A percentile compares a stretch with the other conserved stretches of the same genome.
These are phyloP conservation scores for Bruchidius siliquastri DNA, from an alignment of 2,888 invertebrate genomes.

Conservation along the genomic window DNA sequence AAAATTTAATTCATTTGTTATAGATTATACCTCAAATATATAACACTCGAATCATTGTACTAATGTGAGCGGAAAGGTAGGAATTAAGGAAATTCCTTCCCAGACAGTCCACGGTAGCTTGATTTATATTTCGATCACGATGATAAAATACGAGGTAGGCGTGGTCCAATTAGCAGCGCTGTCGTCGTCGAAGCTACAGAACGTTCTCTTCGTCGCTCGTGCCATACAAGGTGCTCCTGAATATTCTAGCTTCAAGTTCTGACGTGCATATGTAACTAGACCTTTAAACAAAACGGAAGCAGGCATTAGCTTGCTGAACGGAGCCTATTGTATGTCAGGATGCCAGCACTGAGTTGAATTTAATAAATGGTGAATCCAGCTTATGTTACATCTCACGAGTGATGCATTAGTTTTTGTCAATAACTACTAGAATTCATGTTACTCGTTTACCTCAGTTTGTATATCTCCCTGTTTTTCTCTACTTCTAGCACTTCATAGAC, in stretches of 20 bases:
- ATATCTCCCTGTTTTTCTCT: too few species aligned
- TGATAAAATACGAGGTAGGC: slow-evolving; percentile 19
- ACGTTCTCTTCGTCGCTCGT: not conserved
- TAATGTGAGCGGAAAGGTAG: not conserved
- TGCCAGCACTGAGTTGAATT: too few species aligned
- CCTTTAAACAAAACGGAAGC: not conserved
- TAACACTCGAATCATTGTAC: not conserved
- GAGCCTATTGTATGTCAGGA: too few species aligned
- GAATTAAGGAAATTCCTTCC: not conserved
- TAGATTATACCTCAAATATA: not conserved
- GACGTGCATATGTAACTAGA: not conserved
- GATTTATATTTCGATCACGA: slow-evolving; percentile 26
- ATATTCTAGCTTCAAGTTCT: not conserved
- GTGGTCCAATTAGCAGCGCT: not conserved
- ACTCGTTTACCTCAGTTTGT: too few species aligned
- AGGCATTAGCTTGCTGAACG: not conserved
- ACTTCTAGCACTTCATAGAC: too few species aligned
- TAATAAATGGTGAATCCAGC: too few species aligned
- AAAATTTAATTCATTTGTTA: not conserved
- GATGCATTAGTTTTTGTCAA: too few species aligned
- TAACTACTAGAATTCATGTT: too few species aligned
- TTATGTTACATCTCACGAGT: too few species aligned
- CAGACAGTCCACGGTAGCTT: not conserved
- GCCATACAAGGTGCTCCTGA: not conserved
- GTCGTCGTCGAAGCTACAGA: not conserved